Conservation (phyloP, 2,797 vertebrate genomes). For the Acropternis orthonyx region DNA sequence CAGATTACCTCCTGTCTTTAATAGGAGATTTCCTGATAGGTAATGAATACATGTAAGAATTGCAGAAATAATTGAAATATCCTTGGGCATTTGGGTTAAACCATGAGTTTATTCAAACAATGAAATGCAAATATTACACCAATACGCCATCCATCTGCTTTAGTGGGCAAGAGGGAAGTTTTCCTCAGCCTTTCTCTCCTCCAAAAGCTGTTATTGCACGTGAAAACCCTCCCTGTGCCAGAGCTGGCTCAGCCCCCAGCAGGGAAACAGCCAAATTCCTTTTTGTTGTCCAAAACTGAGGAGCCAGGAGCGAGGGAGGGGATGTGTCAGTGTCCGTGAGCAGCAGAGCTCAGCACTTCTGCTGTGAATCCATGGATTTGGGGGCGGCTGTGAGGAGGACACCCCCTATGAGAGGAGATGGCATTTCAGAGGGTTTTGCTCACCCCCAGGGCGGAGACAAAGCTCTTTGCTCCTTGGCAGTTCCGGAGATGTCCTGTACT, state of each 20-base stretch:
- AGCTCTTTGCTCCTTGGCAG: not conserved
- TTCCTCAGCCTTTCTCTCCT: not conserved
- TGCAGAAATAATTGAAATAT: slow-evolving; percentile 15
- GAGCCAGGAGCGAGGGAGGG: not conserved
- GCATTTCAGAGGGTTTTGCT: not conserved
- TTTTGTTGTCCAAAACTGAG: not conserved
- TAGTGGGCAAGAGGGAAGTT: not conserved
- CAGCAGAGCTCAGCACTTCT: not conserved
- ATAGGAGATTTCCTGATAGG: not conserved
- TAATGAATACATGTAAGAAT: not conserved
- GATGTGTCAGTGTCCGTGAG: accelerated
- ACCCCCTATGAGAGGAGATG: not conserved
- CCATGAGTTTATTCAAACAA: not conserved
- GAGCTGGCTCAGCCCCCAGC: not conserved
- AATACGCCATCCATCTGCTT: not conserved
- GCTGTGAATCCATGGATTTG: too few relatives aligned
- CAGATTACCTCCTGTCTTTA: not conserved
- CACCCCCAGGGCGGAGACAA: not conserved
- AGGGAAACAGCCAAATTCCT: not conserved
- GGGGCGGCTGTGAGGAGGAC: accelerated
- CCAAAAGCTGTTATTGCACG: not conserved
- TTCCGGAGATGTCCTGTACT: not conserved
- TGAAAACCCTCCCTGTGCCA: not conserved
- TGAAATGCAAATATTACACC: not conserved
- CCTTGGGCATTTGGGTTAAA: not conserved